These are phyloP conservation scores for Entomyzon cyanotis DNA, from an alignment of 2,113 vertebrate species.

Conservation along the genomic window DNA sequence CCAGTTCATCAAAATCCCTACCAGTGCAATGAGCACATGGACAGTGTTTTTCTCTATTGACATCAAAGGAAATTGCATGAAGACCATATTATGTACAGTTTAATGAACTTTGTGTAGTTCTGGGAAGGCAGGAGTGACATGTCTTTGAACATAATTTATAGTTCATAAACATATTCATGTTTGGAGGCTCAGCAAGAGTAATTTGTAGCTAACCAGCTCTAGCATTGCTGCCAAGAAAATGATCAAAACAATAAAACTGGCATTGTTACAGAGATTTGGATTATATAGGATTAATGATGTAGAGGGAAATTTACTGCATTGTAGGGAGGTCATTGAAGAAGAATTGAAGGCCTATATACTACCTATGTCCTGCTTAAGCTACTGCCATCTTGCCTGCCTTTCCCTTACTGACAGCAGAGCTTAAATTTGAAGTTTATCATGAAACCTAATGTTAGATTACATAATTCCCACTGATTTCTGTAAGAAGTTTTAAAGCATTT, in stretches of 20 bases:
- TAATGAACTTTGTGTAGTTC: slow-evolving; percentile 21
- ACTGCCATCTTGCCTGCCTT: neutral
- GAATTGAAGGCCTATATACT: neutral
- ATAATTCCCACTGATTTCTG: neutral
- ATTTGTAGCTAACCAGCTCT: slow-evolving; percentile 39
- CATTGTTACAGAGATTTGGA: slow-evolving; percentile 45
- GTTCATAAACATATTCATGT: slow-evolving; percentile 19
- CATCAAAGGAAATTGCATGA: slow-evolving; percentile 31
- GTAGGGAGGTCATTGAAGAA: neutral
- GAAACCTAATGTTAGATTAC: neutral
- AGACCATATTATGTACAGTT: slow-evolving; percentile 8
- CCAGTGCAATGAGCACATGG: neutral
- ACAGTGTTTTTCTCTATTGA: neutral
- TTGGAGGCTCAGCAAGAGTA: slow-evolving; percentile 13
- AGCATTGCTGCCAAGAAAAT: slow-evolving; percentile 35
- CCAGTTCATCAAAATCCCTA: neutral
- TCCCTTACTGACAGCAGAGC: neutral
- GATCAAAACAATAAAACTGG: slow-evolving; percentile 43
- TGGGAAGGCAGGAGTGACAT: slow-evolving; percentile 18
- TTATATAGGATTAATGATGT: slow-evolving; percentile 13
- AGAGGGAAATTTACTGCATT: slow-evolving; percentile 1
- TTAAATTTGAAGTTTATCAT: neutral
- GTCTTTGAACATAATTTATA: slow-evolving; percentile 39
- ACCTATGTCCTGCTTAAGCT: neutral
- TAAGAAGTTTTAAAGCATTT: neutral